phyloP scores from a whole-genome alignment of 2,888 invertebrate genomes.

The Nomada fabriciana region DNA sequence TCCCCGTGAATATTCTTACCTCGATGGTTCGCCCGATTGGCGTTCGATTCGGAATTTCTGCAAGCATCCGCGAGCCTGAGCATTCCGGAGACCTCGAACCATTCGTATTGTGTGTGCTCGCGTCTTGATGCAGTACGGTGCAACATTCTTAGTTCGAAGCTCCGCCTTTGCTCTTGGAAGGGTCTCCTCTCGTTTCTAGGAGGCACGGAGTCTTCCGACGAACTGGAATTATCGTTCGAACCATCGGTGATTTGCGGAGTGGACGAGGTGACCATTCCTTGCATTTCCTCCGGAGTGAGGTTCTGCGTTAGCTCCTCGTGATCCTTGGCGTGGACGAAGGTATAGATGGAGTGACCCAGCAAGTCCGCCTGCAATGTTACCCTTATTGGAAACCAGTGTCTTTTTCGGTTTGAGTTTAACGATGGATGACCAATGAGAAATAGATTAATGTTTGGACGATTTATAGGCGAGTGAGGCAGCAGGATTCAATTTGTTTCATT shows the following conservation, averaged over 20 bases:
- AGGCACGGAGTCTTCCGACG: slow-evolving; percentile 73
- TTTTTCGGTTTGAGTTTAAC: too few relatives aligned
- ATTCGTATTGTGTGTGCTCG: slow-evolving; percentile 85
- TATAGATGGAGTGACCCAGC: slow-evolving; percentile 92
- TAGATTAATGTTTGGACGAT: too few relatives aligned
- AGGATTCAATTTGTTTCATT: too few relatives aligned
- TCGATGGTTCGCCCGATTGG: slow-evolving; percentile 62
- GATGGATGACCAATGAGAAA: too few relatives aligned
- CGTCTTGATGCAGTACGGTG: slow-evolving; percentile 84
- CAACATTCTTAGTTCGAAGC: slow-evolving; percentile 84
- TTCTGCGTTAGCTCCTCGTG: slow-evolving; percentile 90
- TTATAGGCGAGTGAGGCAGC: too few relatives aligned
- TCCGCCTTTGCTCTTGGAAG: slow-evolving; percentile 81
- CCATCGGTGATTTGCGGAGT: slow-evolving; percentile 53
- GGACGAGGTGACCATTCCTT: slow-evolving; percentile 79
- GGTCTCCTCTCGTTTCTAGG: slow-evolving; percentile 45
- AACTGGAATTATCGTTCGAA: slow-evolving; percentile 86
- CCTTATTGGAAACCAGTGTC: neutral
- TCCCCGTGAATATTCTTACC: slow-evolving; percentile 53
- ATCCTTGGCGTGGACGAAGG: slow-evolving; percentile 92
- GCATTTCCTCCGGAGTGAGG: slow-evolving; percentile 85
- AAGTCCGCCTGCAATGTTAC: slow-evolving; percentile 89
- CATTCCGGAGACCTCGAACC: slow-evolving; percentile 84
- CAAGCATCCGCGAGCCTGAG: slow-evolving; percentile 81
- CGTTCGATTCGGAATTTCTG: slow-evolving; percentile 62